A percentile compares a stretch with the other conserved stretches of the same genome.
These are phyloP conservation scores for Dipodomys merriami DNA, from an alignment of 2,113 vertebrate genomes.

Conservation along the genomic window DNA sequence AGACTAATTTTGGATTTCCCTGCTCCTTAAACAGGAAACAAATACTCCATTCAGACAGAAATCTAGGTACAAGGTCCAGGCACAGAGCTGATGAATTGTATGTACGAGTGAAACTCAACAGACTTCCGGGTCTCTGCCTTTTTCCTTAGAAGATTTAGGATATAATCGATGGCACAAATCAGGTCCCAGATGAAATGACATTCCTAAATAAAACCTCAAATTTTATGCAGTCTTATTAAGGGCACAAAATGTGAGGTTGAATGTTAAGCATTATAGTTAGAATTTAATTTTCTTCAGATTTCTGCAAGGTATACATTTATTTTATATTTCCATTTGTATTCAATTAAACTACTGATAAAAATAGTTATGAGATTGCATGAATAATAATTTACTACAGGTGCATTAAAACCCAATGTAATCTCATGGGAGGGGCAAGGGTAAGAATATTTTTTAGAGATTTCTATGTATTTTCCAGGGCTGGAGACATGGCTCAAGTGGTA, in stretches of 20 bases:
- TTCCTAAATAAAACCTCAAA: slow-evolving; percentile 24
- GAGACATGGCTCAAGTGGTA: no score
- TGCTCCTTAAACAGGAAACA: not conserved
- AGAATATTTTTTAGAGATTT: not conserved
- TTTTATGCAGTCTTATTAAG: not conserved
- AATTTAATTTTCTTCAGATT: slow-evolving; percentile 34
- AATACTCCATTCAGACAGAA: not conserved
- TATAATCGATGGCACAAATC: not conserved
- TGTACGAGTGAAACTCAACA: not conserved
- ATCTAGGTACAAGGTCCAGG: not conserved
- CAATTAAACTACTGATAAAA: slow-evolving; percentile 5
- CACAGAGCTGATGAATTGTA: not conserved
- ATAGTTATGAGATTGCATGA: not conserved
- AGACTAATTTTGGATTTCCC: not conserved
- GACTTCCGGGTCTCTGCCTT: not conserved
- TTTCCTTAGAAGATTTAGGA: slow-evolving; percentile 2
- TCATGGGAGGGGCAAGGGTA: not conserved
- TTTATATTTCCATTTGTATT: slow-evolving; percentile 9
- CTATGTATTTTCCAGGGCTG: no score
- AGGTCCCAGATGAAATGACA: not conserved
- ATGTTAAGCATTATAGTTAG: slow-evolving; percentile 47
- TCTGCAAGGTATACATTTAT: slow-evolving; percentile 42
- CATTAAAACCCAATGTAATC: not conserved
- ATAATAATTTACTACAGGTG: not conserved
- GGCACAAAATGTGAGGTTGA: slow-evolving; percentile 15